Evolutionary conservation across 2,797 vertebrate species (phyloP).

Genomic region (Merluccius polli): DNA sequence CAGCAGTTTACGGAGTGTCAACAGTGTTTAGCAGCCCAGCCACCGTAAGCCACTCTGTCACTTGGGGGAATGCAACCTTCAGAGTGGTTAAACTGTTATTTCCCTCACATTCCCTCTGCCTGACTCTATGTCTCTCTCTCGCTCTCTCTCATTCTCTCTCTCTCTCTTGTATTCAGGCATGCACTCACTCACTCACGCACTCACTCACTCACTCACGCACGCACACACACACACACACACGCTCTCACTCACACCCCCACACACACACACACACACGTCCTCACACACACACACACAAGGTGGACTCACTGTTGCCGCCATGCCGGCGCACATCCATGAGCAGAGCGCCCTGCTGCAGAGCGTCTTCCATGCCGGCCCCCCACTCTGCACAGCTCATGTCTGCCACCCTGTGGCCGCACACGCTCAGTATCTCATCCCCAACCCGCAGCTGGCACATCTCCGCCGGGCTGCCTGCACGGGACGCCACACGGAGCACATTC

Average conservation of each 20-base stretch:
- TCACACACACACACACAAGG: constrained; percentile 12
- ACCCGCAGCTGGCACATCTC: constrained; percentile 84
- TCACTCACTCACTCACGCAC: constrained; percentile 3
- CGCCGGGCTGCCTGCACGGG: constrained; percentile 80
- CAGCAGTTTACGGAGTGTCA: constrained; percentile 63
- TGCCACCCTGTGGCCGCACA: constrained; percentile 83
- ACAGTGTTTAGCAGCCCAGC: constrained; percentile 55
- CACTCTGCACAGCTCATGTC: constrained; percentile 84
- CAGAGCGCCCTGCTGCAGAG: constrained; percentile 85
- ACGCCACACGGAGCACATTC: constrained; percentile 1
- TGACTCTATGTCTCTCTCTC: constrained; percentile 4
- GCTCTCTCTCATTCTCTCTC: neutral
- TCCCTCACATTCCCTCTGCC: neutral
- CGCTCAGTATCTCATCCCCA: constrained; percentile 86
- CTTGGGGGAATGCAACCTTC: constrained; percentile 43
- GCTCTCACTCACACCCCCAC: neutral
- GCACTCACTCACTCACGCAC: constrained; percentile 8
- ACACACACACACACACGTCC: neutral
- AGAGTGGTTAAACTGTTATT: constrained; percentile 26
- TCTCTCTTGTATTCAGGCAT: neutral
- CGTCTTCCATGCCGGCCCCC: constrained; percentile 79
- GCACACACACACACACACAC: constrained; percentile 11
- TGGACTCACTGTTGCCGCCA: constrained; percentile 85
- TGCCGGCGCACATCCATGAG: constrained; percentile 90
- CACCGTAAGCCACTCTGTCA: constrained; percentile 49